A percentile compares a stretch with the other conserved stretches of the same genome.
Conservation (phyloP, 2,888 invertebrate genomes). For the Sialis fuliginosa region DNA sequence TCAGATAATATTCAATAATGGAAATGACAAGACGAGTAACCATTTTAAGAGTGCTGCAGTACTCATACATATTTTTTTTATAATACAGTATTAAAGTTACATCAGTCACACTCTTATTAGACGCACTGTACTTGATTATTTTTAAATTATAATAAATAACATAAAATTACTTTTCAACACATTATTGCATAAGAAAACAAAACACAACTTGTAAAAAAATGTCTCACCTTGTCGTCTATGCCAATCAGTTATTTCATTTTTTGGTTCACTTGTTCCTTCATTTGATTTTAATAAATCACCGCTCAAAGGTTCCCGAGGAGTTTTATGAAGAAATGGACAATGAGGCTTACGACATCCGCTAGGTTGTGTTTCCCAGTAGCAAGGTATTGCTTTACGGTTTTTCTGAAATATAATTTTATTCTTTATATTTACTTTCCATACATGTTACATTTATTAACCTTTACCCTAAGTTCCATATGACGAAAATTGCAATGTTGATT, state of each 20-base stretch:
- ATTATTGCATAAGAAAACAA: too few species aligned
- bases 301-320: constrained; percentile 16
- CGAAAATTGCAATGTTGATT: constrained; percentile 63
- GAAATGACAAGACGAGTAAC: too few species aligned
- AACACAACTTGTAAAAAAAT: too few species aligned
- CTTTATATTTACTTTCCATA: not conserved
- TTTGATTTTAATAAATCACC: constrained; percentile 12
- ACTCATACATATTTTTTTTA: not conserved
- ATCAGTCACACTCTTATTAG: not conserved
- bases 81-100: not conserved
- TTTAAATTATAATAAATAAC: not conserved
- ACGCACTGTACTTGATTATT: not conserved
- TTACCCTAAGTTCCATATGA: constrained; percentile 70
- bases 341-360: constrained; percentile 71
- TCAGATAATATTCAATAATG: too few species aligned
- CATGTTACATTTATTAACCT: constrained; percentile 10
- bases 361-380: constrained; percentile 78
- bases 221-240: constrained; percentile 8
- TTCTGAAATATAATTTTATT: constrained; percentile 33
- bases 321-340: constrained; percentile 64
- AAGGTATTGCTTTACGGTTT: constrained; percentile 65
- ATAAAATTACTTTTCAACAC: too few species aligned
- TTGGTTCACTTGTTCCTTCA: constrained; percentile 10
- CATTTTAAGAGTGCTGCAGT: too few species aligned
- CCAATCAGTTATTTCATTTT: constrained; percentile 9